Base-by-base conservation (phyloP, 2,113 vertebrate genomes). In the Lynx canadensis region DNA sequence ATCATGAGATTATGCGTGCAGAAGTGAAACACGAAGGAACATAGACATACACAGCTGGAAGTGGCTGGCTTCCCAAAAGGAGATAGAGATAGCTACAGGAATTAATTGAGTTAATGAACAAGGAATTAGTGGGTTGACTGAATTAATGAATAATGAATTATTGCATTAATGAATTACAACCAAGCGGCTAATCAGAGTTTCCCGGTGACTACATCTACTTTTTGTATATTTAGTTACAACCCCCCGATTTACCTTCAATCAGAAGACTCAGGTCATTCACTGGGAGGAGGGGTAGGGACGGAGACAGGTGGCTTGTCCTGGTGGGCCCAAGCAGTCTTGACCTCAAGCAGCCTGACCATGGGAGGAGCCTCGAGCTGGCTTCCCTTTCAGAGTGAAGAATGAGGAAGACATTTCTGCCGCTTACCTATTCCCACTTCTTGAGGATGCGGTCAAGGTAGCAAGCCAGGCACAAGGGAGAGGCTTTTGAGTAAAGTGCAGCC, bases 281-380 rank as follows among this genome's bases (percentile, higher is more conserved):
- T 68, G n/a, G 14, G 38, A 8, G 27, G 27, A 13, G 38, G 27
- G 60, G 5, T 41, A 9, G 63, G 31, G 1, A 18, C 10, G 2
- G 63, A 55, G 27, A 10, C 2, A 1, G 0, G 15, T 31, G 36
- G 14, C 21, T 66, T n/a, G 15, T 52, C 16, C 18, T 25, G 5
- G 0, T 68, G n/a, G 19, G 16, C 36, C 11, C 48, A 36, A 8
- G 41, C 31, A 0, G 2, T 38, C 45, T 2, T 60, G 57, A 60
- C 57, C 57, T 60, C 57, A 60, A 60, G 57, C 21, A 10, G 27
- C 13, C 2, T 41, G 29, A 14, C 33, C 15, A 16, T 19, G 12
- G 7, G 4, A 0, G 2, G 4, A 63, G 5, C n/a, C 11, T 41
- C n/a, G 2, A 0, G 14, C 33, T 52, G 6, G 1, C 27, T 33